These are phyloP conservation scores for Neosilurus mollespiculum DNA, from an alignment of 2,797 vertebrate genomes.

Conservation along the genomic window DNA sequence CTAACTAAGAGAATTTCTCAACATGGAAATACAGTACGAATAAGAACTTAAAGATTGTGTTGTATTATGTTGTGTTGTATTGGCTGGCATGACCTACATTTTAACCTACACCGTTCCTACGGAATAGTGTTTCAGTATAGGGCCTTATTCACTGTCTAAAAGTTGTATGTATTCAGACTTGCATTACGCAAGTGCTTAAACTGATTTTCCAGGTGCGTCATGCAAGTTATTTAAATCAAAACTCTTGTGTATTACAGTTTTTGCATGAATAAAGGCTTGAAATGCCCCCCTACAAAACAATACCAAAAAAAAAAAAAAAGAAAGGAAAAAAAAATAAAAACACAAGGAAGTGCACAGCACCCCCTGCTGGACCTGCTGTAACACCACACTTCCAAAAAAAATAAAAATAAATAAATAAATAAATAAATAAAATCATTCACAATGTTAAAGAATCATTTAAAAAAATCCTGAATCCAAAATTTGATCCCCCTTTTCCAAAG, in stretches of 20 bases:
- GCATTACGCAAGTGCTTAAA: background rate
- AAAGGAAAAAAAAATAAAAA: no score
- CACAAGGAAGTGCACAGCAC: no score
- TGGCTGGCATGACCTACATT: slow-evolving; percentile 32
- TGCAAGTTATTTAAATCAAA: background rate
- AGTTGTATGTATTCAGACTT: background rate
- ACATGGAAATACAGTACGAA: slow-evolving; percentile 17
- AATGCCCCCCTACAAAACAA: no score
- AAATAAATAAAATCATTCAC: no score
- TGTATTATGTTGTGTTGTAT: no score
- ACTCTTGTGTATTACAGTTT: background rate
- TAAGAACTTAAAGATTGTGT: slow-evolving; percentile 8
- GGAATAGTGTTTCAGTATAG: background rate
- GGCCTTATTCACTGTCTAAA: background rate
- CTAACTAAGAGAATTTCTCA: slow-evolving; percentile 6
- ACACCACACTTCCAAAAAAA: no score
- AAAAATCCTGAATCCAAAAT: no score
- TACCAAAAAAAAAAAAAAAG: no score
- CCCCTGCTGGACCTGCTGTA: no score
- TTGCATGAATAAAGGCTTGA: background rate
- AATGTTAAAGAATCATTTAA: no score
- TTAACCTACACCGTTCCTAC: background rate
- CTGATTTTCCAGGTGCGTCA: background rate
- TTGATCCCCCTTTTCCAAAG: no score
- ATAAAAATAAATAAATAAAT: no score